Percentiles rank a stretch among this genome's conserved stretches.
phyloP scores from a whole-genome alignment of 2,888 invertebrate genomes.

The Mythimna albipuncta region DNA sequence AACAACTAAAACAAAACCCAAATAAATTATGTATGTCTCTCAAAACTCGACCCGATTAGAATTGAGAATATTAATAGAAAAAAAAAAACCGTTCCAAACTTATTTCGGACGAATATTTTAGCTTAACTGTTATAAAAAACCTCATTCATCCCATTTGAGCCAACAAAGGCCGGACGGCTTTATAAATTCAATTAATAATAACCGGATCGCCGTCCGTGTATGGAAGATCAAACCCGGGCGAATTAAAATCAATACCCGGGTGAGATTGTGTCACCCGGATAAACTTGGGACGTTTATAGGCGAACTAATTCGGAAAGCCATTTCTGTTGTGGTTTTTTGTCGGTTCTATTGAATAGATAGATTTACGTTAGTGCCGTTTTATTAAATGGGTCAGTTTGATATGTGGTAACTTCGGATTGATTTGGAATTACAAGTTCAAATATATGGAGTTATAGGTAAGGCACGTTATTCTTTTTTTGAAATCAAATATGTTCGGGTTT shows the following conservation, averaged over 20 bases:
- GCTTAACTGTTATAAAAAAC: conserved; percentile 50
- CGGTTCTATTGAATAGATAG: background rate
- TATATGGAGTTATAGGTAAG: too few relatives aligned
- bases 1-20: conserved; percentile 12
- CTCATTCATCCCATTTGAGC: conserved; percentile 51
- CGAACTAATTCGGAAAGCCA: conserved; percentile 53
- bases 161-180: conserved; percentile 54
- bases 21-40: conserved; percentile 12
- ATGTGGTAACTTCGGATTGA: too few relatives aligned
- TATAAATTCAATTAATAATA: conserved; percentile 61
- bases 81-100: conserved; percentile 23
- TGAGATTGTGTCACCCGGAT: conserved; percentile 60
- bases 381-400: too few relatives aligned
- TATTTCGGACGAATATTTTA: conserved; percentile 43
- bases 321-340: conserved; percentile 42
- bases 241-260: conserved; percentile 64
- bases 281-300: conserved; percentile 46
- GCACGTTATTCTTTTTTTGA: too few relatives aligned
- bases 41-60: conserved; percentile 4
- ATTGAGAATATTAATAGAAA: conserved; percentile 9
- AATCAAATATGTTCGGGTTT: too few relatives aligned
- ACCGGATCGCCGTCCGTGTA: conserved; percentile 50
- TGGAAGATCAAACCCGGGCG: conserved; percentile 50
- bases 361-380: too few relatives aligned
- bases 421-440: too few relatives aligned